phyloP scores from a whole-genome alignment of 2,113 vertebrate genomes.

The Neogale vison region DNA sequence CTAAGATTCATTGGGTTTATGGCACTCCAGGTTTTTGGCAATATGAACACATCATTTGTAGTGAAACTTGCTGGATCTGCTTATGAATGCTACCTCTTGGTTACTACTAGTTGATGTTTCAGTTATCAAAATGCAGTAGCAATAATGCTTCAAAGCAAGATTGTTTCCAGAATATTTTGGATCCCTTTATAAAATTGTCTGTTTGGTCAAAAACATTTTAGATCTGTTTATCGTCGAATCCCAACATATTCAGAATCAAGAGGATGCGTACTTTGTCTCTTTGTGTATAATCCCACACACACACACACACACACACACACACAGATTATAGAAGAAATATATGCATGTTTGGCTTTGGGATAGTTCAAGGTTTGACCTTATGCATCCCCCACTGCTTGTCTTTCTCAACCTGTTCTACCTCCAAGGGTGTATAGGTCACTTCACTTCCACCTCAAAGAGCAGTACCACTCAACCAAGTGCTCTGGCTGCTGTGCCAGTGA shows the following conservation, averaged over 20 bases:
- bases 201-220: constrained; percentile 24
- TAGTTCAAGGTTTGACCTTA: not conserved
- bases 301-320: not conserved
- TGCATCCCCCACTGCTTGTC: not conserved
- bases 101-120: not conserved
- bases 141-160: constrained; percentile 8
- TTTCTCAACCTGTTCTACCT: not conserved
- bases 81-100: constrained; percentile 18
- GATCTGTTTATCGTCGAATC: not conserved
- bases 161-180: constrained; percentile 30
- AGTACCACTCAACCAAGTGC: not conserved
- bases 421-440: not conserved
- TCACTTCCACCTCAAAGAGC: not conserved
- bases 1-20: not conserved
- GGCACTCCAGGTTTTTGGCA: not conserved
- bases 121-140: constrained; percentile 5
- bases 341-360: not conserved
- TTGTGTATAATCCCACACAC: not conserved
- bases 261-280: not conserved
- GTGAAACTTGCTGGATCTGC: not conserved
- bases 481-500: not conserved
- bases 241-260: not conserved
- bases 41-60: not conserved
- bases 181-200: constrained; percentile 26
- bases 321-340: not conserved